Conservation (phyloP, 1,140 invertebrate species). For the Spodoptera litura region DNA sequence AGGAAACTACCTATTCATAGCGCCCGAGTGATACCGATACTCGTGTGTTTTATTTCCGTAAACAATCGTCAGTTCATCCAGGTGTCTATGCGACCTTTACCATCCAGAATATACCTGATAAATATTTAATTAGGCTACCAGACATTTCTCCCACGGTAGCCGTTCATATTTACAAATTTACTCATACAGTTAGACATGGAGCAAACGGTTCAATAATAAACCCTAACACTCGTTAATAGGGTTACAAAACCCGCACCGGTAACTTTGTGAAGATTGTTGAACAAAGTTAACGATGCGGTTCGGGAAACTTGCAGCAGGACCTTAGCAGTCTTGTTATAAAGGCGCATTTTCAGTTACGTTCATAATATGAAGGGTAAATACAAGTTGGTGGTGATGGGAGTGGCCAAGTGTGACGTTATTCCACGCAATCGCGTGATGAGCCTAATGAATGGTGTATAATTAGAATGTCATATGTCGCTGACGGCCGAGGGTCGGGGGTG, state of each 20-base stretch:
- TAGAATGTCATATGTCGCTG: slow-evolving; percentile 74
- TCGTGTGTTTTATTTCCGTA: slow-evolving; percentile 10
- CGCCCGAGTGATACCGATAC: too few relatives aligned
- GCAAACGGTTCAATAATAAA: slow-evolving; percentile 32
- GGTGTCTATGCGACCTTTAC: slow-evolving; percentile 71
- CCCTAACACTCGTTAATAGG: slow-evolving; percentile 27
- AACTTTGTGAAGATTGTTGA: slow-evolving; percentile 47
- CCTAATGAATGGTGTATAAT: slow-evolving; percentile 74
- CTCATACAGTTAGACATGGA: neutral
- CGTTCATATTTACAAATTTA: slow-evolving; percentile 48
- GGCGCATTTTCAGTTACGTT: slow-evolving; percentile 43
- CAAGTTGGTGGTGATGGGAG: slow-evolving; percentile 48
- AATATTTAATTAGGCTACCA: slow-evolving; percentile 77
- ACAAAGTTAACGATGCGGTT: neutral
- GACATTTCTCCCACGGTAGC: slow-evolving; percentile 76
- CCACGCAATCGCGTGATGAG: slow-evolving; percentile 76
- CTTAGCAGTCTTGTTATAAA: slow-evolving; percentile 42
- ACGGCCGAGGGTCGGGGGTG: slow-evolving; percentile 63
- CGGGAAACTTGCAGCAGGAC: neutral
- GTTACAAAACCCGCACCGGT: slow-evolving; percentile 5
- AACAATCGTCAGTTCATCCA: slow-evolving; percentile 61
- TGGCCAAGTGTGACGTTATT: slow-evolving; percentile 68
- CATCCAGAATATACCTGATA: slow-evolving; percentile 64
- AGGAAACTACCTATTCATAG: too few relatives aligned
- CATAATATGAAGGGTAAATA: neutral